Evolutionary conservation across 2,113 vertebrate species (phyloP).

Genomic region (Miniopterus natalensis): DNA sequence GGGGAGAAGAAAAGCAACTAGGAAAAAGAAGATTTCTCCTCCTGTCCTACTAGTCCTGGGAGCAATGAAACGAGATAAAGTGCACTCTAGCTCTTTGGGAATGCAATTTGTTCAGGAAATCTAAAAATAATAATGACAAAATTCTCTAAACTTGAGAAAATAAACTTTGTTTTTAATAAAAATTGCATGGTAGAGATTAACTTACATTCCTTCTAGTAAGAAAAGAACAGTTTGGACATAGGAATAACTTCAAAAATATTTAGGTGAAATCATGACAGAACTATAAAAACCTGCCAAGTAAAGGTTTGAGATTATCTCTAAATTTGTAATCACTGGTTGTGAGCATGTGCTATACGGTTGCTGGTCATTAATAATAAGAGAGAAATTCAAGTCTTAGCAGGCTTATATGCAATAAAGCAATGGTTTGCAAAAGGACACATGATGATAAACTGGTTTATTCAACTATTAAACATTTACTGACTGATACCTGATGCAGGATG

Average conservation of each 20-base stretch:
- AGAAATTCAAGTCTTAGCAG: conserved; percentile 15
- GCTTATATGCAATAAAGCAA: background rate
- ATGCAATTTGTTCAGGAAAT: background rate
- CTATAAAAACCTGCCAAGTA: background rate
- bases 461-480: background rate
- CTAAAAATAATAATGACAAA: background rate
- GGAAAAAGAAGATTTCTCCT: background rate
- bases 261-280: background rate
- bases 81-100: background rate
- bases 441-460: background rate
- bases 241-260: background rate
- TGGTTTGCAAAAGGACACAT: background rate
- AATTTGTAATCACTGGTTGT: background rate
- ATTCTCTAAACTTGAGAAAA: background rate
- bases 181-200: background rate
- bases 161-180: background rate
- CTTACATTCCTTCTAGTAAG: background rate
- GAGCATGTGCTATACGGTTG: background rate
- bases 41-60: background rate
- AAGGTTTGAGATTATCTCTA: background rate
- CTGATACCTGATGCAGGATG: background rate
- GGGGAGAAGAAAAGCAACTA: background rate
- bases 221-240: background rate
- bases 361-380: background rate
- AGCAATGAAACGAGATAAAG: background rate